Evolutionary conservation across 2,888 invertebrate genomes (phyloP), one percentile per base, ranked within the genome.

Genomic region (Dryobotodes eremita): DNA sequence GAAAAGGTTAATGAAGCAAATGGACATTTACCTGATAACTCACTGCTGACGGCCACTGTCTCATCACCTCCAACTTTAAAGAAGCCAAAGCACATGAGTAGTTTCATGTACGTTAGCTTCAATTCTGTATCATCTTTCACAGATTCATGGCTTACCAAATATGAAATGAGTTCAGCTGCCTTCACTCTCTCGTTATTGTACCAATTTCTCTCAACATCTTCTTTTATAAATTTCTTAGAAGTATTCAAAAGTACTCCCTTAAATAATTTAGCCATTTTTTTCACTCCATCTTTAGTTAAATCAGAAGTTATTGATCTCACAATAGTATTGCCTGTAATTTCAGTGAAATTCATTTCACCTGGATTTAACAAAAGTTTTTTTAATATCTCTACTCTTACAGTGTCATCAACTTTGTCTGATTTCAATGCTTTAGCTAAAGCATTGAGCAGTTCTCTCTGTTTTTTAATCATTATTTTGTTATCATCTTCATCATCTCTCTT

Each of bases 271-370:
- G 97, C 97, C 86, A 98, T 94, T 91, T 97, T 97, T 89, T 97
- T 97, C 0, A 98, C 97, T 13, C 98, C 98, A 71, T 97, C 97
- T 13, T 93, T 94, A 80, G 97, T 97, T 79, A 98, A 95, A 92
- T 97, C 97, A 2, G 96, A 94, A n/a, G 97, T 97, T 17, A 98
- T 96, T 73, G 97, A 97, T 91, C 98, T 98, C 0, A 98, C 94
- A 68, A 98, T 92, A 88, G 97, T 97, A 23, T 97, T 97, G 20
- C 97, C 97, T 36, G 98, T 98, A 53, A 97, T 97, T 94, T 98
- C 98, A 89, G 98, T 98, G 83, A 98, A 98, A 93, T 98, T 97
- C 81, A 98, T 97, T 89, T 98, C 97, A 7, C 98, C 98, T 0
- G 98, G 98, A 91, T 97, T 95, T 66, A 98, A 97, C 17, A 98